phyloP scores from a whole-genome alignment of 2,797 vertebrate genomes.

The Sebastes kiyomatsui region DNA sequence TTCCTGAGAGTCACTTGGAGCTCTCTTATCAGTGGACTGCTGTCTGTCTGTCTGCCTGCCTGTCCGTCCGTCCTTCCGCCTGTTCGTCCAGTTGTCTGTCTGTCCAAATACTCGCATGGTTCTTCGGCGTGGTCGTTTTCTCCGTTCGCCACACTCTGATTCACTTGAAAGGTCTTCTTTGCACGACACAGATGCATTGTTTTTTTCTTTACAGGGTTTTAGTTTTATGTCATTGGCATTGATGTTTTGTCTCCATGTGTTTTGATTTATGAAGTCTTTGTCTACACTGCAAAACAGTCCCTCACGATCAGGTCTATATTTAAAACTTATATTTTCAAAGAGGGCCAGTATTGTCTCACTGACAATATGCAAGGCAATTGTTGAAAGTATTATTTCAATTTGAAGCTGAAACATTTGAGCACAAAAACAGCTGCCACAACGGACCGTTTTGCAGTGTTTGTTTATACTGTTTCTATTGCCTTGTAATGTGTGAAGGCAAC shows the following conservation, averaged over 20 bases:
- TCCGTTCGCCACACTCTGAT: conserved; percentile 67
- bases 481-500: conserved; percentile 57
- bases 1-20: conserved; percentile 75
- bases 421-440: background rate
- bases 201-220: conserved; percentile 63
- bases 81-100: conserved; percentile 78
- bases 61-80: conserved; percentile 72
- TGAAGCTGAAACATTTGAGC: background rate
- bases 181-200: conserved; percentile 67
- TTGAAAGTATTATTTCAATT: background rate
- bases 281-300: conserved; percentile 71
- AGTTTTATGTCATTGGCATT: conserved; percentile 45
- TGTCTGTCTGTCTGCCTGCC: conserved; percentile 84
- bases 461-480: conserved; percentile 49
- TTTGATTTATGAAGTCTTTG: conserved; percentile 41
- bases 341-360: background rate
- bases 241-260: conserved; percentile 44
- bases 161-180: conserved; percentile 74
- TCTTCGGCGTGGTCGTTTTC: conserved; percentile 69
- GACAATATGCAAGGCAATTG: conserved; percentile 5
- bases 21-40: conserved; percentile 80
- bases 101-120: conserved; percentile 77
- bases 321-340: background rate
- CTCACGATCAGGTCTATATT: background rate
- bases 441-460: conserved; percentile 70